These are phyloP conservation scores for Recurvirostra avosetta DNA, from an alignment of 2,113 vertebrate genomes.

Conservation along the genomic window DNA sequence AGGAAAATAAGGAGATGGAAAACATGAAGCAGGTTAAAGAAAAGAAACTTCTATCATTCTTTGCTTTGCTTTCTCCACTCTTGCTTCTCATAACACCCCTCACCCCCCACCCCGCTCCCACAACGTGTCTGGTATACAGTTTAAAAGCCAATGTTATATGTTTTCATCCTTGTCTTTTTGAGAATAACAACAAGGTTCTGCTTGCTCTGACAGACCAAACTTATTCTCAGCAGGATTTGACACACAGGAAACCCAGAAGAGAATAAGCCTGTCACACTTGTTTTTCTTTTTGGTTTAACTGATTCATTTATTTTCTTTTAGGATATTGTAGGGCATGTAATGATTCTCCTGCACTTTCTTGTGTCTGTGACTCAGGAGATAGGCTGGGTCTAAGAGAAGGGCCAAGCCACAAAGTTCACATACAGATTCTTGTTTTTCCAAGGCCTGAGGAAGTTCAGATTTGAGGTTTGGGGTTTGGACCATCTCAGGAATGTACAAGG, in stretches of 20 bases:
- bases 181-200: not conserved
- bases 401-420: not conserved
- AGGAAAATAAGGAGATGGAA: not conserved
- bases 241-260: not conserved
- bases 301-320: slow-evolving; percentile 24
- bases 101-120: accelerated
- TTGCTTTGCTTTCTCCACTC: not conserved
- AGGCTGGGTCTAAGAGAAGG: not conserved
- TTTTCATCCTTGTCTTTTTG: not conserved
- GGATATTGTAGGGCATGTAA: not conserved
- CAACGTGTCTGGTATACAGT: not conserved
- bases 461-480: not conserved
- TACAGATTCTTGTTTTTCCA: not conserved
- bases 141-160: not conserved
- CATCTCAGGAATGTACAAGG: not conserved
- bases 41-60: not conserved
- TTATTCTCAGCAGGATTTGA: not conserved
- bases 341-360: not conserved
- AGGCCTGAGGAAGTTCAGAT: not conserved
- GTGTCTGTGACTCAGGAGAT: not conserved
- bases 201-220: not conserved
- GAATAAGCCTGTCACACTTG: not conserved
- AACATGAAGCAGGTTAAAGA: not conserved
- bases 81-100: not conserved
- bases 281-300: slow-evolving; percentile 18